Conservation (phyloP, 2,888 invertebrate genomes). For the Oscheius sp. region DNA sequence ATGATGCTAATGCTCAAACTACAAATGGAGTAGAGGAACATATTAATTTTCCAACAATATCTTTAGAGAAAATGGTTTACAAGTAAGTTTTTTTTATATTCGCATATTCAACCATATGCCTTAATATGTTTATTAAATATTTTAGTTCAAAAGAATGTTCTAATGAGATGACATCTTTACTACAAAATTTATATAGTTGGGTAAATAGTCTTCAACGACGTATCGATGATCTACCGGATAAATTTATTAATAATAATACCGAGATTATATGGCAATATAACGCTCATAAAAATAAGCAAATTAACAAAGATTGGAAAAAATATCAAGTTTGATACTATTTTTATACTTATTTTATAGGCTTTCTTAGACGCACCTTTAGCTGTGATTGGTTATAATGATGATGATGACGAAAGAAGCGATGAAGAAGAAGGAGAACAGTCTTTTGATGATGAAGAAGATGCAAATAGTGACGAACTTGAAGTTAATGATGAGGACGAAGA, state of each 20-base stretch:
- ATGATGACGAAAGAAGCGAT: neutral
- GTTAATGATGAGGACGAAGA: constrained; percentile 35
- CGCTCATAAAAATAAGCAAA: constrained; percentile 32
- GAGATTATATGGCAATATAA: constrained; percentile 45
- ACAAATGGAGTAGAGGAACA: neutral
- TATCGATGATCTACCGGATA: constrained; percentile 25
- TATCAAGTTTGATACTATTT: constrained; percentile 10
- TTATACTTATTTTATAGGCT: neutral
- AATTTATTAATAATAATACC: constrained; percentile 22
- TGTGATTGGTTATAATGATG: neutral
- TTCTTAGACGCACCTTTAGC: constrained; percentile 17
- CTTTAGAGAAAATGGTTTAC: constrained; percentile 7
- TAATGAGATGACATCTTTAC: neutral
- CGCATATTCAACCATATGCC: too few species aligned
- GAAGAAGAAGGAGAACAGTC: neutral
- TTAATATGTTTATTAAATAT: too few species aligned
- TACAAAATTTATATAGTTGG: constrained; percentile 22
- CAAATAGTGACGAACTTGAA: neutral
- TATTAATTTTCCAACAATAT: neutral
- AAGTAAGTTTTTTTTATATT: constrained; percentile 2
- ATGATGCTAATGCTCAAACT: too few species aligned
- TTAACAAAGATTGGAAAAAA: constrained; percentile 36
- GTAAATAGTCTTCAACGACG: neutral
- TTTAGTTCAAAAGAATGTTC: constrained; percentile 1
- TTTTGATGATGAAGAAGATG: neutral